A percentile compares a stretch with the other conserved stretches of the same genome.
Conservation (phyloP, 2,113 vertebrate genomes). For the Ictalurus punctatus region DNA sequence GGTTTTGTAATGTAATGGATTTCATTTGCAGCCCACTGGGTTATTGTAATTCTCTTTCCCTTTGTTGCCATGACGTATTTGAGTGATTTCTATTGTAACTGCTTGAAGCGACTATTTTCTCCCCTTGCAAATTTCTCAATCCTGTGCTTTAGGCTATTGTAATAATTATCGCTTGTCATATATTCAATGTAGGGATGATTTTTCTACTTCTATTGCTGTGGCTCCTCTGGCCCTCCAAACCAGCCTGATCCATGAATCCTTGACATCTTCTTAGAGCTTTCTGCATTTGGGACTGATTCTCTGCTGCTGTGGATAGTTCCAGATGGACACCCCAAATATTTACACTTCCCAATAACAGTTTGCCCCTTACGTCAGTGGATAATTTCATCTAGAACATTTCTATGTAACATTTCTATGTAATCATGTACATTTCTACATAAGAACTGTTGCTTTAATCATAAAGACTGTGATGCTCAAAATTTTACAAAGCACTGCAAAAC, state of each 20-base stretch:
- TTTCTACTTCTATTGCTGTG: not conserved
- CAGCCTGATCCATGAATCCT: not conserved
- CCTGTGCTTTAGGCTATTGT: not conserved
- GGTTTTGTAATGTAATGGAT: not conserved
- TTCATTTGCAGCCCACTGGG: not conserved
- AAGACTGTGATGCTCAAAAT: not conserved
- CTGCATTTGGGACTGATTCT: not conserved
- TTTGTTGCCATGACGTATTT: not conserved
- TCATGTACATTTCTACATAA: not conserved
- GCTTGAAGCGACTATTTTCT: not conserved
- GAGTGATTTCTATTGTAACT: not conserved
- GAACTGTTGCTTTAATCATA: not conserved
- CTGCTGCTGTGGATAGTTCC: too few relatives aligned
- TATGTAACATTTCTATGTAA: too few relatives aligned
- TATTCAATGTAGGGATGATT: not conserved
- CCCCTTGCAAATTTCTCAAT: not conserved
- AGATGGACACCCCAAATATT: not conserved
- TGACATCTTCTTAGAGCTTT: not conserved
- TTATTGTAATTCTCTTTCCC: not conserved
- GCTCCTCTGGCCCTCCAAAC: not conserved
- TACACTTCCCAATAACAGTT: not conserved
- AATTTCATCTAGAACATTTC: not conserved
- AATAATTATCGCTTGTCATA: slow-evolving; percentile 3
- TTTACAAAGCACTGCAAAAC: too few relatives aligned
- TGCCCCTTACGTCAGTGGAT: not conserved